A percentile compares a stretch with the other conserved stretches of the same genome.
Conservation (phyloP, 1,140 invertebrate genomes). For the Thereuonema tuberculata region DNA sequence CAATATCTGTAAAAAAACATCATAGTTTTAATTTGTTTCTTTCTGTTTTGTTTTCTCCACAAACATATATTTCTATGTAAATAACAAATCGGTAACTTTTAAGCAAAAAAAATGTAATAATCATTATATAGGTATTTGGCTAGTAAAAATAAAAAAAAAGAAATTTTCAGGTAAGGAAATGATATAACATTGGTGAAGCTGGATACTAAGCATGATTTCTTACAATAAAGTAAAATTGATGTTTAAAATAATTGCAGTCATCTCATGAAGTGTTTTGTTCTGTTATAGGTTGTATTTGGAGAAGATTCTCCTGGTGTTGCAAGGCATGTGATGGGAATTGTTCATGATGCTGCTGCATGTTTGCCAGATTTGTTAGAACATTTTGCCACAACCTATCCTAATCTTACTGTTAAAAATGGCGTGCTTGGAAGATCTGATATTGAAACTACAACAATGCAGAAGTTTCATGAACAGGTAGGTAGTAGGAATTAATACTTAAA, state of each 20-base stretch:
- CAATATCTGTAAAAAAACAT: no score
- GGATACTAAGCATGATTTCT: no score
- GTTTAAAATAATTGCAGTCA: neutral
- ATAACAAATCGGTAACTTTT: no score
- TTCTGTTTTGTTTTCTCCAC: no score
- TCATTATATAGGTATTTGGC: no score
- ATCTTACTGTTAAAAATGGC: conserved; percentile 81
- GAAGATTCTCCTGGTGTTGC: conserved; percentile 30
- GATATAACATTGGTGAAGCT: no score
- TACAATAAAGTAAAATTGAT: neutral
- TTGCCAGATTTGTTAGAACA: conserved; percentile 87
- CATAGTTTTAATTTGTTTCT: no score
- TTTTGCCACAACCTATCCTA: conserved; percentile 69
- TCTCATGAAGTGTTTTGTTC: conserved; percentile 39
- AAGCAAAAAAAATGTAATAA: no score
- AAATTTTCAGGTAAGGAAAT: no score
- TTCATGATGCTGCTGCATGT: conserved; percentile 80
- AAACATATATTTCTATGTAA: no score
- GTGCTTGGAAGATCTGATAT: conserved; percentile 70
- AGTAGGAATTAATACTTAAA: no score
- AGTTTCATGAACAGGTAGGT: conserved; percentile 73
- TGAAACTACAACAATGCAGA: conserved; percentile 78
- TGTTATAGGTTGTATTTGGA: conserved; percentile 23
- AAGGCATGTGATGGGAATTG: conserved; percentile 84
- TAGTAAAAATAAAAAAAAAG: no score